Base-by-base conservation (phyloP, 1,140 invertebrate species). In the Venustaconcha ellipsiformis region DNA sequence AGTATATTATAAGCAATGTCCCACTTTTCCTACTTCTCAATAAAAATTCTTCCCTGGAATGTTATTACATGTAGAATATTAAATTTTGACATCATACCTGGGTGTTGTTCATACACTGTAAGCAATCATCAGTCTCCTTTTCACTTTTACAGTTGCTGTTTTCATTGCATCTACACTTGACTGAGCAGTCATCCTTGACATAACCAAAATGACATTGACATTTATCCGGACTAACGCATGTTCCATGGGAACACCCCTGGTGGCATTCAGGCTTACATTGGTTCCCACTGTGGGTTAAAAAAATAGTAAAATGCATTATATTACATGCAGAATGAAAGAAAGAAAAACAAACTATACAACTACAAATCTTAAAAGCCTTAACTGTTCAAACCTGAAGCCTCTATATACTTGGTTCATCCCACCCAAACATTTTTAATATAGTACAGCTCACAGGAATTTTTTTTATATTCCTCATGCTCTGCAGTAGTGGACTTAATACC, bases 191-290 rank as follows among this genome's bases (percentile, higher is more conserved):
- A 72, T 93, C 93, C 66, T 97, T 97, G 30, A 99, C 96, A 88
- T 95, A 99, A 64, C 97, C 96, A 91, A 99, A 99, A 91, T 97
- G 93, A 89, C 97, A 99, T 60, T 93, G 91, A 86, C 97, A 99
- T 17, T 93, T 91, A 85, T 97, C 93, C 48, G 97, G 97, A 82
- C 94, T 92, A 6, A 96, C 89, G 87, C 97, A 99, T 2, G 91
- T 92, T 65, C 97, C 97, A 87, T 96, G 92, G 2, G 96, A 94
- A 91, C 97, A 99, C 20, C 96, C 96, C 89, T 96, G 94, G 37
- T 92, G 92, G 89, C 96, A 98, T 80, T 95, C 94, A 4, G 96
- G 96, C 78, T 94, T 92, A 89, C 96, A 98, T 55, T 86, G 91
- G 75, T 88, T 90, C 15, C 30, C 67, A 11, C 81, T 85, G 86